phyloP scores from a whole-genome alignment of 1,140 invertebrate genomes.

The Vanessa atalanta region DNA sequence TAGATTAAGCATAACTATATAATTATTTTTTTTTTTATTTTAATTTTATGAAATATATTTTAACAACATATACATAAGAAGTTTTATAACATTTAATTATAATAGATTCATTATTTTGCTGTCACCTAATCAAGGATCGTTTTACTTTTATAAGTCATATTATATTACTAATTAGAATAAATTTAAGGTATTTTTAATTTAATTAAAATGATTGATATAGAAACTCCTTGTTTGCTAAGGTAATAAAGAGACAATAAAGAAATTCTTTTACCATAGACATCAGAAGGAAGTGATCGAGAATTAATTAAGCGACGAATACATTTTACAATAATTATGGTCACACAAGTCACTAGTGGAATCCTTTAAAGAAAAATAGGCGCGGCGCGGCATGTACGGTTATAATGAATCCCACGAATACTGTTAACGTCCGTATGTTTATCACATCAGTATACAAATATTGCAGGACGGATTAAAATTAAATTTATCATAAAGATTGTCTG shows the following conservation, averaged over 20 bases:
- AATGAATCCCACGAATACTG: background rate
- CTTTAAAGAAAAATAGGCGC: background rate
- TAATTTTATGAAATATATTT: no score
- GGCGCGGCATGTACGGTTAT: background rate
- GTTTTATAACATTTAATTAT: no score
- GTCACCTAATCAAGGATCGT: no score
- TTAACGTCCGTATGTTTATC: no score
- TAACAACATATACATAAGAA: no score
- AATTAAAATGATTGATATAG: slow-evolving; percentile 6
- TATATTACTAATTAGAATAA: background rate
- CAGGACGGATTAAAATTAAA: no score
- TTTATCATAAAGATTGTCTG: no score
- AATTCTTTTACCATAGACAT: slow-evolving; percentile 19
- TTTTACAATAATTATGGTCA: slow-evolving; percentile 14
- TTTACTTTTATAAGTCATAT: background rate
- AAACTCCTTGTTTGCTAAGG: background rate
- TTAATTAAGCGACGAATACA: slow-evolving; percentile 6
- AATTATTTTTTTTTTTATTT: no score
- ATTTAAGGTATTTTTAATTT: background rate
- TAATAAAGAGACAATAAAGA: slow-evolving; percentile 17
- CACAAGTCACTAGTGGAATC: background rate
- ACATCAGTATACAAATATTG: no score
- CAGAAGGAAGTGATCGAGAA: slow-evolving; percentile 13
- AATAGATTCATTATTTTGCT: no score
- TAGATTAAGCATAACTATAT: no score